Conservation (phyloP, 2,113 vertebrate species). For the Gnathonemus longibarbis region DNA sequence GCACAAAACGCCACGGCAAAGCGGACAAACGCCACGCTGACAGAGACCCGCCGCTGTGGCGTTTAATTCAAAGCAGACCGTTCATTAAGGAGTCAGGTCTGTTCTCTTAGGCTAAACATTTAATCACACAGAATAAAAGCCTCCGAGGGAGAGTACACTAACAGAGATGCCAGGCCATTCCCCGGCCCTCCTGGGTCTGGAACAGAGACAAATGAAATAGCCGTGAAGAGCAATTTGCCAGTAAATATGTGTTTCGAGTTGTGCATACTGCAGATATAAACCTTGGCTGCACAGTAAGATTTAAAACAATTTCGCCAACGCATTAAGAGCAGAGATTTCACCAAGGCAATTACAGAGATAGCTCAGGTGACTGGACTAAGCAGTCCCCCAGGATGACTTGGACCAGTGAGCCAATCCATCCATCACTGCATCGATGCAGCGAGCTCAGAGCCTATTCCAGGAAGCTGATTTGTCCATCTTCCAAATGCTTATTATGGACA, state of each 20-base stretch:
- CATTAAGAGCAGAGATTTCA: not conserved
- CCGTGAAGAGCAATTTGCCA: not conserved
- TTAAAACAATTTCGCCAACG: not conserved
- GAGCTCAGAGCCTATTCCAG: not conserved
- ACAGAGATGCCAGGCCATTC: not conserved
- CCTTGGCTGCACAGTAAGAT: not conserved
- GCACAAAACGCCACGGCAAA: not conserved
- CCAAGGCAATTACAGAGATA: not conserved
- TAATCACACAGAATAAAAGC: not conserved
- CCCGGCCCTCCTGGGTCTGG: not conserved
- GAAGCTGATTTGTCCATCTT: not conserved
- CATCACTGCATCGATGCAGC: not conserved
- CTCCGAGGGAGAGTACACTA: not conserved
- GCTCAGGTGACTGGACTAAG: not conserved
- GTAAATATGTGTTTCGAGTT: not conserved
- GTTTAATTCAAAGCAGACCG: not conserved
- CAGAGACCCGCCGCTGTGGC: not conserved
- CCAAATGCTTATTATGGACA: not conserved
- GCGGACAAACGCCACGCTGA: not conserved
- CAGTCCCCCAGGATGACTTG: not conserved
- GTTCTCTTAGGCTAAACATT: constrained; percentile 19
- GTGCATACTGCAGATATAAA: not conserved
- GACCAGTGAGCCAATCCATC: not conserved
- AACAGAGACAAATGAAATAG: not conserved
- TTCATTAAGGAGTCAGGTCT: constrained; percentile 6